Evolutionary conservation across 1,140 invertebrate genomes (phyloP).

Genomic region (Zaprionus taronus): DNA sequence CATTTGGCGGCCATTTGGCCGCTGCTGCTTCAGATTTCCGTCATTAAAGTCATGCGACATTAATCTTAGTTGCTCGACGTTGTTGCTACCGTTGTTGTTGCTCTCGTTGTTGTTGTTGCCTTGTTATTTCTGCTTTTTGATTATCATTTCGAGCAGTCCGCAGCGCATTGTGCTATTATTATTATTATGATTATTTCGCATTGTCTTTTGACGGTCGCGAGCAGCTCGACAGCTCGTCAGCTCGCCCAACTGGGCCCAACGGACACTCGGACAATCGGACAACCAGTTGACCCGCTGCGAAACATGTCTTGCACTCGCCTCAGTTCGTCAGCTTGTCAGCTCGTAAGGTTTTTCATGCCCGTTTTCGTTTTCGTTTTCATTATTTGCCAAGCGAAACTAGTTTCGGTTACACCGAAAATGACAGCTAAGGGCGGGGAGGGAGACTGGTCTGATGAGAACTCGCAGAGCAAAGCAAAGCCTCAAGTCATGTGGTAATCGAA

Average conservation of each 20-base stretch:
- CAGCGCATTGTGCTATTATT: conserved; percentile 40
- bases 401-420: conserved; percentile 38
- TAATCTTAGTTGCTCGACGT: conserved; percentile 41
- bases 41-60: conserved; percentile 60
- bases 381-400: conserved; percentile 37
- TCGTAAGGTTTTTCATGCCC: not conserved
- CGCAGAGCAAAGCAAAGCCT: not conserved
- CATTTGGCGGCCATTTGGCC: conserved; percentile 39
- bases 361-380: conserved; percentile 35
- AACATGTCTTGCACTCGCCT: conserved; percentile 25
- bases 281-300: conserved; percentile 46
- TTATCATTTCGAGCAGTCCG: conserved; percentile 15
- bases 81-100: conserved; percentile 10
- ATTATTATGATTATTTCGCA: conserved; percentile 57
- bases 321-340: not conserved
- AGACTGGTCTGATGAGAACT: not conserved
- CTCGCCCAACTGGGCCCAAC: conserved; percentile 19
- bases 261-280: conserved; percentile 8
- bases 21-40: conserved; percentile 50
- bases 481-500: no score
- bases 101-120: conserved; percentile 11
- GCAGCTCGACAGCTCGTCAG: no score
- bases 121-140: conserved; percentile 38
- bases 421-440: not conserved
- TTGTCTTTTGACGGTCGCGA: conserved; percentile 41